Base-by-base conservation (phyloP, 2,113 vertebrate genomes). In the Cyanoramphus novaezelandiae region DNA sequence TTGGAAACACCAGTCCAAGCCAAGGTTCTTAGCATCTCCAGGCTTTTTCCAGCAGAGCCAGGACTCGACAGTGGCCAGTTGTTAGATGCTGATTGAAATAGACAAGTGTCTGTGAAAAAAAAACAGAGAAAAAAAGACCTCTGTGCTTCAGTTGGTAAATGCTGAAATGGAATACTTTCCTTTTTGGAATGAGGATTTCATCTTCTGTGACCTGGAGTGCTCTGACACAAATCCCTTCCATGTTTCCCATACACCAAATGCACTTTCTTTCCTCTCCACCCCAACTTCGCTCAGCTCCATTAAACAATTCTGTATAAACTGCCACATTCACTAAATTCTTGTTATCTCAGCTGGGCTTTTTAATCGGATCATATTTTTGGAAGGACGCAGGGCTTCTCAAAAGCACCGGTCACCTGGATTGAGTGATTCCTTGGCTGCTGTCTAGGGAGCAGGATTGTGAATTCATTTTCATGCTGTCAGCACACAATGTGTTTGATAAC, bases 391-490 rank as follows among this genome's bases (percentile, higher is more conserved):
- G 39, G 17, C 57, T 49, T 94, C 74, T 91, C 50, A 81, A 71
- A 93, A 82, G 41, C 50, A 41, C n/a, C 82, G 64, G 80, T 92
- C 70, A 86, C 64, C 74, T 25, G 11, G 44, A 86, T n/a, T 67
- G 85, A 96, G 47, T 83, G 87, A 91, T 95, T 87, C 78, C 68
- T 92, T 82, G 60, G 81, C 77, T 53, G 82, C 64, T 95, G 50
- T 75, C 67, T 90, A 41, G 44, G 92, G 87, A 97, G 88, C 53
- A 88, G 68, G 67, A 72, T n/a, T 94, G 68, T 82, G 87, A 95
- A 96, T 97, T 97, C 85, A 95, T 97, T 95, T 97, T 90, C 91
- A 90, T 95, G 92, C 87, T 95, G 93, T 91, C 28, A 1, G 55
- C 89, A 78, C 77, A 86, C 86, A 46, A 1, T 76, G 65, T 96